Evolutionary conservation across 2,888 invertebrate species (phyloP).

Genomic region (Lissocephala sabroskyi): DNA sequence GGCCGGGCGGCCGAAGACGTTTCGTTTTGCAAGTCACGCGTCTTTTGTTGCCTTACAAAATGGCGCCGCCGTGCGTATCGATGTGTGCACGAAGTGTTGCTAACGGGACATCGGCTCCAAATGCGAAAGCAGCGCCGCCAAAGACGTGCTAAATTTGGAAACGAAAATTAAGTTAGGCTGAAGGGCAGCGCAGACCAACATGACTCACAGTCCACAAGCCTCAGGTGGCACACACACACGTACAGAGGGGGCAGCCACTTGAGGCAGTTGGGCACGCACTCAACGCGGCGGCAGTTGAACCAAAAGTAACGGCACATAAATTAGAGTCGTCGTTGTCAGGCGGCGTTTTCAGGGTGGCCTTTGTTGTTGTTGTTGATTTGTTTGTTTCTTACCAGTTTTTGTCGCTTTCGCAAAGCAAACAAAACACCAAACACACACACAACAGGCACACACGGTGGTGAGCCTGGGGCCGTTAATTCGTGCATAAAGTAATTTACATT

Average conservation of each 20-base stretch:
- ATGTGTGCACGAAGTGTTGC: conserved; percentile 3
- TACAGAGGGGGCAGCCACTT: background rate
- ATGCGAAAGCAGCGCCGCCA: conserved; percentile 3
- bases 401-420: conserved; percentile 32
- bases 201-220: background rate
- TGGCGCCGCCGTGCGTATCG: conserved; percentile 11
- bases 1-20: conserved; percentile 5
- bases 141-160: conserved; percentile 52
- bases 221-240: background rate
- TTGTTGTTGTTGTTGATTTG: conserved; percentile 12
- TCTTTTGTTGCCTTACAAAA: conserved; percentile 19
- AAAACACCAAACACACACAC: conserved; percentile 14
- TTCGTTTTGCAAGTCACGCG: conserved; percentile 8
- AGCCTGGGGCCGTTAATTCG: conserved; percentile 19
- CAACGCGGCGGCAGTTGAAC: too few species aligned
- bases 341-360: too few species aligned
- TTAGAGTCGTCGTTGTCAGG: conserved; percentile 22
- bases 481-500: conserved; percentile 43
- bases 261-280: background rate
- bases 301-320: too few species aligned
- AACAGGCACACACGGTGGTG: conserved; percentile 1
- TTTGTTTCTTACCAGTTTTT: conserved; percentile 23
- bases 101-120: conserved; percentile 5
- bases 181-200: conserved; percentile 5
- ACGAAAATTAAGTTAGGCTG: conserved; percentile 45